These are phyloP conservation scores for Hydractinia echinata DNA, from an alignment of 30 jellyfish, hydroid and myxozoan genomes.

Conservation along the genomic window DNA sequence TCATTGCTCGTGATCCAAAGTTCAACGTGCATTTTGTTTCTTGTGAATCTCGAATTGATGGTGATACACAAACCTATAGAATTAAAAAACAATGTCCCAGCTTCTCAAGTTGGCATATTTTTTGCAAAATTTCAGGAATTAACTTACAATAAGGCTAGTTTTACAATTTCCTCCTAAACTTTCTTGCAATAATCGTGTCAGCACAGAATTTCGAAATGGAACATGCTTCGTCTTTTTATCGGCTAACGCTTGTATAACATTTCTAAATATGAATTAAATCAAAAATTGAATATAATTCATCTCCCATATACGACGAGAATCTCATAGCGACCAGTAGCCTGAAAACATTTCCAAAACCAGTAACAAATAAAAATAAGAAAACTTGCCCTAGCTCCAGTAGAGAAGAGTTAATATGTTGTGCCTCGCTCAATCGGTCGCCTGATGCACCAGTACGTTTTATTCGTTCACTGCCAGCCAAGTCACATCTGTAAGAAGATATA, in stretches of 20 bases:
- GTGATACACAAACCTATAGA: conserved; percentile 89
- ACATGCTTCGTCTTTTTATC: conserved; percentile 64
- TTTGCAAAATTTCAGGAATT: not conserved
- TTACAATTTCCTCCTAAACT: conserved; percentile 99
- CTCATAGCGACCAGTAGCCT: too few relatives aligned
- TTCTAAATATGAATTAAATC: conserved; percentile 24
- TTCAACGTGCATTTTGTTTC: conserved; percentile 88
- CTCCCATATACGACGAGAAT: too few relatives aligned
- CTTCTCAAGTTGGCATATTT: not conserved
- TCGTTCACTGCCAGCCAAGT: conserved; percentile 98
- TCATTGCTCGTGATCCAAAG: conserved; percentile 98
- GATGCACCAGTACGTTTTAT: conserved; percentile 85
- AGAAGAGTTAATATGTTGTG: conserved; percentile 95
- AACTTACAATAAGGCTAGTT: conserved; percentile 81
- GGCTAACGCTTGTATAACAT: conserved; percentile 95
- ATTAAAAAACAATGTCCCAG: not conserved
- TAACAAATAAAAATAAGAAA: not conserved
- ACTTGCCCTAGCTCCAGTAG: conserved; percentile 87
- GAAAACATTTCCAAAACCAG: too few relatives aligned
- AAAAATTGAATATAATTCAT: too few relatives aligned
- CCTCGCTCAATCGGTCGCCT: conserved; percentile 91
- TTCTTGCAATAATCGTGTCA: conserved; percentile 93
- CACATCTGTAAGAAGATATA: conserved; percentile 58
- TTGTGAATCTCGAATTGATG: conserved; percentile 58
- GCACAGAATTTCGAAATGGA: conserved; percentile 93